These are phyloP conservation scores for Aspidiotus rigidus DNA, from an alignment of 2,888 invertebrate species.

Conservation along the genomic window DNA sequence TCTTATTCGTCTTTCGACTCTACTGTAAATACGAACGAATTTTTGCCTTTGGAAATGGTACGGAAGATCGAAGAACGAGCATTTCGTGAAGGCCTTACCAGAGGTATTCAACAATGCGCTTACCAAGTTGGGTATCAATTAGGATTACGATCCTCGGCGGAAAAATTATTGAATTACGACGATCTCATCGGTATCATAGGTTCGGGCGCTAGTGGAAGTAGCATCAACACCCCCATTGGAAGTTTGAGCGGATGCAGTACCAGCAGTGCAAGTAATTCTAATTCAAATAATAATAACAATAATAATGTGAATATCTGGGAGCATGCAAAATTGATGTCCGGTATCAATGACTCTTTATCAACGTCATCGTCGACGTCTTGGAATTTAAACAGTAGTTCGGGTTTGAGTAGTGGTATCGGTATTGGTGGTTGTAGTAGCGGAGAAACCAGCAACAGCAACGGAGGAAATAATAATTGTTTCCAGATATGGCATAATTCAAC, in stretches of 20 bases:
- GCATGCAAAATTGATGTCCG: not conserved
- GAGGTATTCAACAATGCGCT: conserved; percentile 36
- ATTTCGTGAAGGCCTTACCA: conserved; percentile 35
- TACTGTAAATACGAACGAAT: conserved; percentile 17
- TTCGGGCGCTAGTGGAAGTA: conserved; percentile 8
- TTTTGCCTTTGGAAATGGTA: conserved; percentile 32
- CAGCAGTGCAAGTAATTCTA: not conserved
- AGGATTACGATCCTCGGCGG: conserved; percentile 34
- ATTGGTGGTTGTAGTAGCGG: too few species aligned
- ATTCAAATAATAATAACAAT: not conserved
- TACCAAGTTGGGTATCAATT: conserved; percentile 35
- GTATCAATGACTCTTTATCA: not conserved
- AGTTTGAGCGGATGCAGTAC: not conserved
- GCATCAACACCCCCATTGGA: not conserved
- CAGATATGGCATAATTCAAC: not conserved
- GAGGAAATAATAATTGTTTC: not conserved
- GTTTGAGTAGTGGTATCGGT: not conserved
- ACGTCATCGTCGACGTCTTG: not conserved
- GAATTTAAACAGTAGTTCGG: not conserved
- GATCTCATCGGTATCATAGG: conserved; percentile 16
- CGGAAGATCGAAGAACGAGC: conserved; percentile 36
- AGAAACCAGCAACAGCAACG: too few species aligned
- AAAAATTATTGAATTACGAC: conserved; percentile 27
- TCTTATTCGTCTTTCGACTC: conserved; percentile 33
- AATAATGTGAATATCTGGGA: conserved; percentile 8